These are phyloP conservation scores for Hydropotes inermis DNA, from an alignment of 2,113 vertebrate genomes.

Conservation along the genomic window DNA sequence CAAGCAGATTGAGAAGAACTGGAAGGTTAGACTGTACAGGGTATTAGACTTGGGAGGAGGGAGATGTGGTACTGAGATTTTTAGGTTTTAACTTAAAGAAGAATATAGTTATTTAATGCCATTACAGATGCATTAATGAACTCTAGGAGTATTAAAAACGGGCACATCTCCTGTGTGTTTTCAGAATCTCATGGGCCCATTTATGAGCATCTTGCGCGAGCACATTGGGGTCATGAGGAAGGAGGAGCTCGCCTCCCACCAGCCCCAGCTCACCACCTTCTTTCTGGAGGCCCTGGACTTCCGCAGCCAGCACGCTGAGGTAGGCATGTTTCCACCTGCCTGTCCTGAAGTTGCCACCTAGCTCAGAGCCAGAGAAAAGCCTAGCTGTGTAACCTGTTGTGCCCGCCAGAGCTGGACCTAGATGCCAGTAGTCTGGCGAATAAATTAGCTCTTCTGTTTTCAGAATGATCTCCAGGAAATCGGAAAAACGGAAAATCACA, in stretches of 20 bases:
- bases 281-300: slow-evolving; percentile 93
- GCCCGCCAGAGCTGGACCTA: not conserved
- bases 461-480: slow-evolving; percentile 89
- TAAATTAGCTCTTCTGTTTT: slow-evolving; percentile 39
- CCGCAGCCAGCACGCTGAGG: slow-evolving; percentile 87
- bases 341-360: not conserved
- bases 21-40: slow-evolving; percentile 81
- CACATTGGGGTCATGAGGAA: slow-evolving; percentile 90
- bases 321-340: slow-evolving; percentile 44
- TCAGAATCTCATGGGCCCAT: slow-evolving; percentile 85
- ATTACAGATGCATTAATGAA: not conserved
- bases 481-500: slow-evolving; percentile 83
- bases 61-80: not conserved
- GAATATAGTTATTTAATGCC: not conserved
- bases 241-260: slow-evolving; percentile 88
- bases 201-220: slow-evolving; percentile 91
- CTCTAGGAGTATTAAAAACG: not conserved
- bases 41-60: not conserved
- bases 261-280: slow-evolving; percentile 91
- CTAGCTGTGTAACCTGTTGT: not conserved
- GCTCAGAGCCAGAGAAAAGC: not conserved
- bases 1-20: slow-evolving; percentile 77
- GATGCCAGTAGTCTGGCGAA: not conserved
- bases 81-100: not conserved
- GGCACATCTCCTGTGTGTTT: slow-evolving; percentile 41